Base-by-base conservation (phyloP, 2,113 vertebrate genomes). In the Sterna hirundo region DNA sequence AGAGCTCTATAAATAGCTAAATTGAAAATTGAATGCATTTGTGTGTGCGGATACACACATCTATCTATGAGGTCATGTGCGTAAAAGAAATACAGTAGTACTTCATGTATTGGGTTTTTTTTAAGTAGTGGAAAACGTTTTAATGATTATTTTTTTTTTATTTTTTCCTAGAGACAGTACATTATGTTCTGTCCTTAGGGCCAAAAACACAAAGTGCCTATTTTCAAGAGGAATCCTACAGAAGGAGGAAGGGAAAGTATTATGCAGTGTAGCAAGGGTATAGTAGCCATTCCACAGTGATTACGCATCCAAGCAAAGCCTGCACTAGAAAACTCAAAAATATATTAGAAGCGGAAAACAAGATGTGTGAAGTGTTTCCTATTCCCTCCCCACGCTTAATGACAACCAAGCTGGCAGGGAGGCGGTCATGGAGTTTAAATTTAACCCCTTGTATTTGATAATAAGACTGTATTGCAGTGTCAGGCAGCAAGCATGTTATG, bases 281-380 rank as follows among this genome's bases (percentile, higher is more conserved):
- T 93, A 95, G 97, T 97, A 91, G 97, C 96, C 96, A 97, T 98
- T 98, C 96, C 97, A 96, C 81, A 96, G 90, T 8, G 84, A 97
- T 97, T 97, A 97, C 95, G 92, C 90, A 97, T 97, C 64, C 87
- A 88, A 95, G 95, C 70, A 96, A 95, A 96, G 82, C 61, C 42
- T 83, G 38, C 44, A 32, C 23, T 60, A 93, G 87, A 96, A 96
- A 93, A 95, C 58, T 70, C 71, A 92, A 77, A 96, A 96, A 93
- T 96, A 30, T 70, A 95, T 93, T 94, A 68, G 95, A 94, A 95
- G 82, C 71, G 72, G 95, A 96, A 97, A 96, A 90, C 83, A 94
- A 94, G 84, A 96, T 71, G 95, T 97, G 94, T 94, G 97, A 97
- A 97, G 87, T 96, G 87, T 90, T 97, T 97, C 95, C 94, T 96